phyloP scores from a whole-genome alignment of 2,113 vertebrate species.

The Eretmochelys imbricata region DNA sequence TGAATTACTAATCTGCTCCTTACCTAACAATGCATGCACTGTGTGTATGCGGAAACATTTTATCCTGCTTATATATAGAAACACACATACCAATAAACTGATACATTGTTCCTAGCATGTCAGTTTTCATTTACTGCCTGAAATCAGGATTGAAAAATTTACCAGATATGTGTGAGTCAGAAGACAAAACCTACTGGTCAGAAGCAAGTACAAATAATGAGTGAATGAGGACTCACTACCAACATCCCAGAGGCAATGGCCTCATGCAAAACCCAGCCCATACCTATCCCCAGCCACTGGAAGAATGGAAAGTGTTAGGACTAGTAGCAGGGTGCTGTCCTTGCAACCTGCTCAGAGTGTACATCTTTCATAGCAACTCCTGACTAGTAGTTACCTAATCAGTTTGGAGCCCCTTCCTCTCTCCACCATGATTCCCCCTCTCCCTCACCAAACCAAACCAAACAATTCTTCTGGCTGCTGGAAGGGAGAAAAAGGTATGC shows the following conservation, averaged over 20 bases:
- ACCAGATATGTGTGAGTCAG: not conserved
- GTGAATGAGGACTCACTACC: not conserved
- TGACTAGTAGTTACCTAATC: not conserved
- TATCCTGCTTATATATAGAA: not conserved
- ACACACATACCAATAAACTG: rapidly evolving
- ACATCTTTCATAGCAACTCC: not conserved
- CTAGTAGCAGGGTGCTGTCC: not conserved
- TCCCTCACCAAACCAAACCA: too few relatives aligned
- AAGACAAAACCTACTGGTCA: not conserved
- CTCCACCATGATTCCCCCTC: too few relatives aligned
- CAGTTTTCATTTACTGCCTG: not conserved
- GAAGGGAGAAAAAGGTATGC: too few relatives aligned
- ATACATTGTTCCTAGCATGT: not conserved
- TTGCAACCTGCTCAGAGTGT: not conserved
- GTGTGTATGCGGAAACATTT: not conserved
- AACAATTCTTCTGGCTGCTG: too few relatives aligned
- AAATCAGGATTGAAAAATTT: not conserved
- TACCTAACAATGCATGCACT: not conserved
- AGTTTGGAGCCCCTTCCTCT: not conserved
- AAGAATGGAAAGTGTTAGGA: not conserved
- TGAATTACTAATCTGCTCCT: not conserved
- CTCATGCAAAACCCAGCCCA: too few relatives aligned
- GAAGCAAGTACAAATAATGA: not conserved
- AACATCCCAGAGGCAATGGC: not conserved
- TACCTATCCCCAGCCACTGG: not conserved